Percentiles rank a stretch among this genome's conserved stretches.
phyloP scores from a whole-genome alignment of 1,140 invertebrate species.

The Heliconius hewitsoni region DNA sequence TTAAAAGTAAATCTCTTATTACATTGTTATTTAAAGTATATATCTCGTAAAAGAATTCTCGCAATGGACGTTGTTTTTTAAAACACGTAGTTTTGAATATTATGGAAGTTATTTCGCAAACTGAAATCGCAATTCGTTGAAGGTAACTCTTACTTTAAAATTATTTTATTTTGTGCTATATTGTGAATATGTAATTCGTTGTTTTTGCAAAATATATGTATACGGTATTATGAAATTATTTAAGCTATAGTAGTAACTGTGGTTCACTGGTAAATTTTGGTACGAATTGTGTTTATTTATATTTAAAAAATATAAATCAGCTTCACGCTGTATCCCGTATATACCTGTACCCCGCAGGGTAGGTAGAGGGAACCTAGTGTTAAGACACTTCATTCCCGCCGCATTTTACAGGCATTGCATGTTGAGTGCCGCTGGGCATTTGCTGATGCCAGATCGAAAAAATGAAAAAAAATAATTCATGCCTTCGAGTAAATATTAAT shows the following conservation, averaged over 20 bases:
- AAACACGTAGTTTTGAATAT: conserved; percentile 7
- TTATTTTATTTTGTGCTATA: not conserved
- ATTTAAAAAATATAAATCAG: too few species aligned
- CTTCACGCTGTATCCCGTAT: too few species aligned
- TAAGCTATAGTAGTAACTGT: not conserved
- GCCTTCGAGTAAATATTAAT: too few species aligned
- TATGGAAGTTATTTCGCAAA: not conserved
- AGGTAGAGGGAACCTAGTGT: too few species aligned
- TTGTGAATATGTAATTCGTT: not conserved
- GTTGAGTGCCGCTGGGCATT: too few species aligned
- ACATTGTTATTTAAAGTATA: not conserved
- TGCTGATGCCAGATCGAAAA: too few species aligned
- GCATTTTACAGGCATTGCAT: too few species aligned
- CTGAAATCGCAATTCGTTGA: conserved; percentile 12
- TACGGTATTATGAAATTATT: not conserved
- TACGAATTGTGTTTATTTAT: too few species aligned
- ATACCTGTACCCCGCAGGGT: too few species aligned
- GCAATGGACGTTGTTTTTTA: conserved; percentile 2
- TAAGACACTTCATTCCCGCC: too few species aligned
- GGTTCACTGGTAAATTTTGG: too few species aligned
- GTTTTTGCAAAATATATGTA: not conserved
- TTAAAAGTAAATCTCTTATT: not conserved
- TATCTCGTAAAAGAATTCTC: conserved; percentile 1
- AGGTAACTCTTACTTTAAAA: not conserved
- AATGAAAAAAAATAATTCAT: too few species aligned